Evolutionary conservation across 2,888 invertebrate species (phyloP).

Genomic region (Andrena chrysosceles): DNA sequence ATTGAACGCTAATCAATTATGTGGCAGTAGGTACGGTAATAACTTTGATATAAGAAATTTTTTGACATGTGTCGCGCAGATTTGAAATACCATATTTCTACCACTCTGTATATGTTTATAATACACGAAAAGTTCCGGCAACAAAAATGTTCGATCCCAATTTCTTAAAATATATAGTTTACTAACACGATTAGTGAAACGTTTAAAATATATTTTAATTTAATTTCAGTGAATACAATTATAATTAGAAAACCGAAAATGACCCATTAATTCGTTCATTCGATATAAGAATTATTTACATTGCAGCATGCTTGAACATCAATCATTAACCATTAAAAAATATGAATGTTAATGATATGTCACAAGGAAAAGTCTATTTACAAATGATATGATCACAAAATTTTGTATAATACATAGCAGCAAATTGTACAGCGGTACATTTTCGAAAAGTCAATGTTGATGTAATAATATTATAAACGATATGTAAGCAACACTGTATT

Average conservation of each 20-base stretch:
- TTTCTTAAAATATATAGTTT: neutral
- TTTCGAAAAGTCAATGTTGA: neutral
- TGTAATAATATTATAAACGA: neutral
- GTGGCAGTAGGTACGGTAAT: too few relatives aligned
- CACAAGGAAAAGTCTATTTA: neutral
- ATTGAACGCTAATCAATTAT: too few relatives aligned
- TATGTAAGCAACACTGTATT: neutral
- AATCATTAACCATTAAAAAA: neutral
- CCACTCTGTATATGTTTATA: neutral
- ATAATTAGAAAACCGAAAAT: neutral
- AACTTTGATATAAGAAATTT: too few relatives aligned
- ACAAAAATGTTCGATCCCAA: neutral
- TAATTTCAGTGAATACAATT: neutral
- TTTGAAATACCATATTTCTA: neutral
- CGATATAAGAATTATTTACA: neutral
- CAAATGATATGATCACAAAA: conserved; percentile 3
- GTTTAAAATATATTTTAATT: conserved; percentile 13
- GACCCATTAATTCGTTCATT: neutral
- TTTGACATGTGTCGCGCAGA: too few relatives aligned
- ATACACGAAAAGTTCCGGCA: neutral
- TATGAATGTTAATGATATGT: neutral
- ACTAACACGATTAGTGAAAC: neutral
- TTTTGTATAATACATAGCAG: conserved; percentile 8
- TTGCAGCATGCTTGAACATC: neutral
- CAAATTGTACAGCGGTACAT: conserved; percentile 20